Conservation (phyloP, 2,113 vertebrate species). For the Esox niger region DNA sequence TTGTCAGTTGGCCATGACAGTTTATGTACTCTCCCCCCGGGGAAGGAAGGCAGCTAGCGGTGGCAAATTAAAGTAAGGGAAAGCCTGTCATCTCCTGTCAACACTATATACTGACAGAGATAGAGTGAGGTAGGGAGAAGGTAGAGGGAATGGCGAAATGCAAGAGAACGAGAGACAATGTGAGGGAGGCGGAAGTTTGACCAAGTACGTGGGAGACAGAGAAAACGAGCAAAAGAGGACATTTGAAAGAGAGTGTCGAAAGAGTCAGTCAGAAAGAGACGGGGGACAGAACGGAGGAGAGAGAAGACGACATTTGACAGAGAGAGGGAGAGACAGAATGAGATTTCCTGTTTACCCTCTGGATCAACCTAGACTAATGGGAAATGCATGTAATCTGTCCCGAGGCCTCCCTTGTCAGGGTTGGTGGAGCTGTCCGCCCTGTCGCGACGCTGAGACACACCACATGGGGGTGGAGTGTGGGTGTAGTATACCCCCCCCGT, state of each 20-base stretch:
- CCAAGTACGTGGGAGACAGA: background rate
- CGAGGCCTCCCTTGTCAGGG: too few relatives aligned
- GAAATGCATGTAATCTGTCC: conserved; percentile 40
- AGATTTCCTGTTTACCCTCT: conserved; percentile 11
- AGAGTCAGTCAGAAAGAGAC: background rate
- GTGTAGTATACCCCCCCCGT: conserved; percentile 27
- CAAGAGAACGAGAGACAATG: too few relatives aligned
- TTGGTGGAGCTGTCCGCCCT: background rate
- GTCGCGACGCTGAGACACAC: background rate
- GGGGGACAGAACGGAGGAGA: too few relatives aligned
- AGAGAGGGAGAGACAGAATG: background rate
- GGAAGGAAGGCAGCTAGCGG: conserved; percentile 45
- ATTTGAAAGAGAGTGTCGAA: background rate
- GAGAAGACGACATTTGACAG: too few relatives aligned
- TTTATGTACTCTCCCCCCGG: conserved; percentile 55
- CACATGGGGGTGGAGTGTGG: background rate
- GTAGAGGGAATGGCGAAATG: background rate
- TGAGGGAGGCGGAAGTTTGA: too few relatives aligned
- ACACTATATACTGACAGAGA: conserved; percentile 37
- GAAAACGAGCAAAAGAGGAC: too few relatives aligned
- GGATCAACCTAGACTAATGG: conserved; percentile 35
- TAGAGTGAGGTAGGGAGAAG: conserved; percentile 29
- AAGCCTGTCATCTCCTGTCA: conserved; percentile 55
- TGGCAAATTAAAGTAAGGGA: conserved; percentile 54
- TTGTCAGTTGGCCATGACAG: conserved; percentile 52